phyloP scores from a whole-genome alignment of 2,797 vertebrate genomes.

The Delichon dasypus region DNA sequence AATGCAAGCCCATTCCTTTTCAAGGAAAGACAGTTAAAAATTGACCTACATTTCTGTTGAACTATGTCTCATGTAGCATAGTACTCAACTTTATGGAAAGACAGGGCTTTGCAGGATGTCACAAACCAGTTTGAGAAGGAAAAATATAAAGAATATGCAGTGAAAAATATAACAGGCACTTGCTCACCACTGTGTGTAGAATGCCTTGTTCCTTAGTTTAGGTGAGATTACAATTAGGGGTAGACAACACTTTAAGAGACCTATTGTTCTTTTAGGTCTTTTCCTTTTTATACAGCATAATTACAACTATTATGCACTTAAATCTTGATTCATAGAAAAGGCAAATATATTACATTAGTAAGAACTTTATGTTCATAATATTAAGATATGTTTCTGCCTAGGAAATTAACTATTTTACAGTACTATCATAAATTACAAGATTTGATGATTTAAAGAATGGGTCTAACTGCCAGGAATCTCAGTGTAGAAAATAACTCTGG shows the following conservation, averaged over 20 bases:
- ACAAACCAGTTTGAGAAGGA: conserved; percentile 19
- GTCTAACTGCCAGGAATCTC: not conserved
- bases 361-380: conserved; percentile 56
- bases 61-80: not conserved
- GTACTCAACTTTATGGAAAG: conserved; percentile 23
- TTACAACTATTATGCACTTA: conserved; percentile 55
- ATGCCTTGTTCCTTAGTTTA: conserved; percentile 12
- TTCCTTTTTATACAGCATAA: conserved; percentile 39
- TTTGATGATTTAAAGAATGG: not conserved
- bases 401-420: conserved; percentile 47
- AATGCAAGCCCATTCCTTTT: not conserved
- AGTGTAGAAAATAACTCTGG: not conserved
- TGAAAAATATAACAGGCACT: not conserved
- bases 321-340: conserved; percentile 49
- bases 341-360: conserved; percentile 56
- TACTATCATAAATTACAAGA: conserved; percentile 12
- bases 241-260: conserved; percentile 7
- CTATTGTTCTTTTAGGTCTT: conserved; percentile 18
- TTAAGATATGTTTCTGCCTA: conserved; percentile 56
- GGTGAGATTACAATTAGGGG: conserved; percentile 10
- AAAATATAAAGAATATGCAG: not conserved
- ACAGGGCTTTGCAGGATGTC: not conserved
- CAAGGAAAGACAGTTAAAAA: conserved; percentile 33
- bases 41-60: conserved; percentile 56
- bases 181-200: not conserved